Percentiles rank a stretch among this genome's conserved stretches.
These are phyloP conservation scores for Lepidotrigona ventralis DNA, from an alignment of 1,140 invertebrate genomes.

Conservation along the genomic window DNA sequence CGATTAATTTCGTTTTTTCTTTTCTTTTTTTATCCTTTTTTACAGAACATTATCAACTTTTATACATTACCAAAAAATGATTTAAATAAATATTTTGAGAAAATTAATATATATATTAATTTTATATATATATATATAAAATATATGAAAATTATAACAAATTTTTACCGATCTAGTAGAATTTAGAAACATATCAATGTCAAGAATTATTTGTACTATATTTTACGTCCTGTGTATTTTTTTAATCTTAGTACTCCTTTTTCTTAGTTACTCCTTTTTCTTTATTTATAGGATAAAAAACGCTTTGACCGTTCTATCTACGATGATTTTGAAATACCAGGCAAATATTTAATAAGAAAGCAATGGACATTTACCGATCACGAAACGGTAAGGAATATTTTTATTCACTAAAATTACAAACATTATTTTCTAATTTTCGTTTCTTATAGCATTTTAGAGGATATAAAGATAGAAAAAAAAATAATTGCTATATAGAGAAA, in stretches of 20 bases:
- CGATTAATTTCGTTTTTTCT: slow-evolving; percentile 26
- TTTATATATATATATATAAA: not conserved
- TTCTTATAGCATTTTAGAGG: slow-evolving; percentile 70
- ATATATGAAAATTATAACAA: not conserved
- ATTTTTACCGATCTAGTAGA: not conserved
- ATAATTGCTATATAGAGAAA: slow-evolving; percentile 72
- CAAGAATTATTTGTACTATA: not conserved
- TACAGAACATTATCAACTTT: not conserved
- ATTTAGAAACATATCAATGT: not conserved
- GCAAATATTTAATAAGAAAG: slow-evolving; percentile 32
- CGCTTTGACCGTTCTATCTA: slow-evolving; percentile 68
- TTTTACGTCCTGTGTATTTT: not conserved
- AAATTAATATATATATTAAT: not conserved
- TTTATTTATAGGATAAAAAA: slow-evolving; percentile 62
- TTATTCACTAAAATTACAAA: not conserved
- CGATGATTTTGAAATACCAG: slow-evolving; percentile 13
- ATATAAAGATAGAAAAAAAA: slow-evolving; percentile 65
- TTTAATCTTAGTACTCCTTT: not conserved
- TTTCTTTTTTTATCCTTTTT: not conserved
- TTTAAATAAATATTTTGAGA: not conserved
- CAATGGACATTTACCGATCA: slow-evolving; percentile 66
- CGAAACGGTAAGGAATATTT: slow-evolving; percentile 65
- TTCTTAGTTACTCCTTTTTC: too few relatives aligned
- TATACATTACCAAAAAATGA: not conserved
- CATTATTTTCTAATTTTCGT: not conserved